Conservation (phyloP, 2,888 invertebrate species). For the Lampropteryx suffumata region DNA sequence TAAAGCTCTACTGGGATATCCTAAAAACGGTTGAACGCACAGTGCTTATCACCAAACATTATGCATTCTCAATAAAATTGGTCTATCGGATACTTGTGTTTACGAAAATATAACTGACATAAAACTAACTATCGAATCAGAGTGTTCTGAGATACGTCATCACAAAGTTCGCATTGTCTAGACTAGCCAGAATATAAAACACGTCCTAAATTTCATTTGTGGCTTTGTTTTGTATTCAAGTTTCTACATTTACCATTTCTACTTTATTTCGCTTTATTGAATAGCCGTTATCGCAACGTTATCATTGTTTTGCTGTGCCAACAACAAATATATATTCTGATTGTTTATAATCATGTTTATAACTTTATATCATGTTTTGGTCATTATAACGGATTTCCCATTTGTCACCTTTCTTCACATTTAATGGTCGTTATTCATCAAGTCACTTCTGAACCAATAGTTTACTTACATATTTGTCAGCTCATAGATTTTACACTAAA, state of each 20-base stretch:
- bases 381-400: conserved; percentile 10
- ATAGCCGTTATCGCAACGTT: conserved; percentile 27
- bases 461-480: background rate
- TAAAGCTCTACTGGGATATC: too few species aligned
- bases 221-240: conserved; percentile 29
- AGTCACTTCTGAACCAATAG: background rate
- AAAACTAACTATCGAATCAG: too few species aligned
- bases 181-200: conserved; percentile 4
- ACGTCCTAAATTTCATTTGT: conserved; percentile 29
- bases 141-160: too few species aligned
- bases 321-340: conserved; percentile 5
- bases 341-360: conserved; percentile 4
- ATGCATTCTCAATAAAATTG: too few species aligned
- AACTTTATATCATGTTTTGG: conserved; percentile 3
- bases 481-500: background rate
- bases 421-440: background rate
- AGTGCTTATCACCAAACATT: too few species aligned
- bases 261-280: conserved; percentile 26
- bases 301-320: conserved; percentile 29
- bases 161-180: conserved; percentile 23
- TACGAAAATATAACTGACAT: too few species aligned
- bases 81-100: too few species aligned
- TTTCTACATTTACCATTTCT: conserved; percentile 21
- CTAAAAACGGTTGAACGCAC: too few species aligned
- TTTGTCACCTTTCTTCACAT: background rate